phyloP scores from a whole-genome alignment of 2,888 invertebrate species.

The Nephrocerus scutellatus region DNA sequence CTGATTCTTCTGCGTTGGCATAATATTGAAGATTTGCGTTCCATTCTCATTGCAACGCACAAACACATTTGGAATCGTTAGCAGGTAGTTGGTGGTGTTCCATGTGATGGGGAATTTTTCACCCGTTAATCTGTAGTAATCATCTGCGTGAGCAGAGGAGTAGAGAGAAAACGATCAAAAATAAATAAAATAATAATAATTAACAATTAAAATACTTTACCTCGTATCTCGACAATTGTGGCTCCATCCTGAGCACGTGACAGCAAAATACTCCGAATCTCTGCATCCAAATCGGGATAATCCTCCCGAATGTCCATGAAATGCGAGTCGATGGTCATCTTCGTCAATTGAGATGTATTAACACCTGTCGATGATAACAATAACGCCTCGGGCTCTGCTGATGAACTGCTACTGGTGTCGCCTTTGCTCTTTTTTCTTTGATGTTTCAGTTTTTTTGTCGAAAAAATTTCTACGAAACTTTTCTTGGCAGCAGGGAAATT shows the following conservation, averaged over 20 bases:
- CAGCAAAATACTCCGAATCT: slow-evolving; percentile 39
- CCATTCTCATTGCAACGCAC: slow-evolving; percentile 36
- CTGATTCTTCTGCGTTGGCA: slow-evolving; percentile 34
- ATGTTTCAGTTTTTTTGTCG: slow-evolving; percentile 19
- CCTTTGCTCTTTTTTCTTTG: too few species aligned
- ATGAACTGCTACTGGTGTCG: too few species aligned
- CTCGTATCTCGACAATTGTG: slow-evolving; percentile 40
- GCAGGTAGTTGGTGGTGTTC: slow-evolving; percentile 39
- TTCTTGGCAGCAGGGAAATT: too few species aligned
- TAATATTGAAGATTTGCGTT: slow-evolving; percentile 39
- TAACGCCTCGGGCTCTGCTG: background rate
- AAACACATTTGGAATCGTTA: slow-evolving; percentile 38
- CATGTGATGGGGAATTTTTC: slow-evolving; percentile 35
- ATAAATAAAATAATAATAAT: background rate
- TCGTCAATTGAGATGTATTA: slow-evolving; percentile 1
- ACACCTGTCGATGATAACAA: too few species aligned
- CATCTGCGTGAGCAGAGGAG: slow-evolving; percentile 35
- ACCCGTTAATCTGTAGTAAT: slow-evolving; percentile 40
- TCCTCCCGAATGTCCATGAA: slow-evolving; percentile 34
- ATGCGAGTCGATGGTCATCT: slow-evolving; percentile 36
- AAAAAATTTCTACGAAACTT: slow-evolving; percentile 5
- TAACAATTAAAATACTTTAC: too few species aligned
- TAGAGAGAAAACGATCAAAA: background rate
- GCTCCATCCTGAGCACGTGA: slow-evolving; percentile 41
- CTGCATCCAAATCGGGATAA: slow-evolving; percentile 36